These are phyloP conservation scores for Chionoecetes opilio DNA, from an alignment of 1,140 invertebrate genomes.

Conservation along the genomic window DNA sequence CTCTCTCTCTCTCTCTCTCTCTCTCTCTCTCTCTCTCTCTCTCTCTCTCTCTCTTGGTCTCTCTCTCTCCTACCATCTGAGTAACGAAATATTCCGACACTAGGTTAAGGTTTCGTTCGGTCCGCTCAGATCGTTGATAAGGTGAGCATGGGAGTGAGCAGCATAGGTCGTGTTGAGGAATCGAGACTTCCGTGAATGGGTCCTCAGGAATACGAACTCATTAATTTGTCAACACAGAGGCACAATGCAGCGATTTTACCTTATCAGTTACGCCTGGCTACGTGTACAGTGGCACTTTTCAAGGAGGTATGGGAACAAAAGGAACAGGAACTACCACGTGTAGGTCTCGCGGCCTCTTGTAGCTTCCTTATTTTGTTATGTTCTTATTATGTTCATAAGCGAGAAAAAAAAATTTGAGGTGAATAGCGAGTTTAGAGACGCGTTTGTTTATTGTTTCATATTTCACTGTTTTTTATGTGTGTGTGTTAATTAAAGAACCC, in stretches of 20 bases:
- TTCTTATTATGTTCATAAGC: too few relatives aligned
- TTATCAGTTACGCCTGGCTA: constrained; percentile 66
- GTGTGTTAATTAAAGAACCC: not conserved
- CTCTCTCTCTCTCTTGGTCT: too few relatives aligned
- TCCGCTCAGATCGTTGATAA: constrained; percentile 9
- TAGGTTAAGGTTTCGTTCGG: not conserved
- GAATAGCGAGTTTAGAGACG: not conserved
- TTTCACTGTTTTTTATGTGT: too few relatives aligned
- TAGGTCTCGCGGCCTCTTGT: too few relatives aligned
- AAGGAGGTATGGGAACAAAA: constrained; percentile 19
- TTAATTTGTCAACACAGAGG: constrained; percentile 75
- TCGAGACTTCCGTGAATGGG: constrained; percentile 40
- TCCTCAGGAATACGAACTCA: constrained; percentile 74
- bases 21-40: constrained; percentile 40
- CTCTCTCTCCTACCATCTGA: not conserved
- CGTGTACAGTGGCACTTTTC: constrained; percentile 56
- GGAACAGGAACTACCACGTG: too few relatives aligned
- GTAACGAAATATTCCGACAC: not conserved
- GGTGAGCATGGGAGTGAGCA: constrained; percentile 18
- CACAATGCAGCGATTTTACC: constrained; percentile 69
- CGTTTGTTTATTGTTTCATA: not conserved
- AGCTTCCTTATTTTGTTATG: too few relatives aligned
- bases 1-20: constrained; percentile 49
- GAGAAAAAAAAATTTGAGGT: not conserved
- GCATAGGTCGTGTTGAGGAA: constrained; percentile 39